phyloP scores from a whole-genome alignment of 1,140 invertebrate species.

The Aphelenchoides avenae region DNA sequence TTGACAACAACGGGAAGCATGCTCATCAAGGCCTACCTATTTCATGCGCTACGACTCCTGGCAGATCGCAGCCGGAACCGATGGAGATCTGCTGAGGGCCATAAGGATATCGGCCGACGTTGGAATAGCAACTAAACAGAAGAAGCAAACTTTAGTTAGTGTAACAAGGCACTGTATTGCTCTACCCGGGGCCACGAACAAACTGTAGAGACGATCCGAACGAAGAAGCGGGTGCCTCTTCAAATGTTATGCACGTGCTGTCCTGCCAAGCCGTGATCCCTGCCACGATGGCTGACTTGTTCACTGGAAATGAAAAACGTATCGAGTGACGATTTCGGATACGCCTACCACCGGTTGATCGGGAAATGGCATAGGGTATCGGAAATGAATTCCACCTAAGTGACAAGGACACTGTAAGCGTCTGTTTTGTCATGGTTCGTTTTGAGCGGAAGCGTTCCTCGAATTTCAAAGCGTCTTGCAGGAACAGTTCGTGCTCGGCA shows the following conservation, averaged over 20 bases:
- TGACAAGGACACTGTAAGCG: conserved; percentile 17
- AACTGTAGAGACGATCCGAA: conserved; percentile 8
- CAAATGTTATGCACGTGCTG: conserved; percentile 19
- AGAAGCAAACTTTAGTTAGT: background rate
- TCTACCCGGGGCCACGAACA: conserved; percentile 22
- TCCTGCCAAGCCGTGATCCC: conserved; percentile 17
- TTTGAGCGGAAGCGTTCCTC: conserved; percentile 1
- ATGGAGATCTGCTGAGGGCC: conserved; percentile 23
- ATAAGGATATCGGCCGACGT: conserved; percentile 16
- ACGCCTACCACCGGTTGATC: conserved; percentile 7
- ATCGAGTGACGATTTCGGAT: background rate
- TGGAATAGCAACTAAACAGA: conserved; percentile 31
- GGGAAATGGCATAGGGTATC: conserved; percentile 25
- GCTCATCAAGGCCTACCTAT: conserved; percentile 10
- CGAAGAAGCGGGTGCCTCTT: conserved; percentile 1
- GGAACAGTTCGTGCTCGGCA: conserved; percentile 22
- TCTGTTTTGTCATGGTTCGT: conserved; percentile 11
- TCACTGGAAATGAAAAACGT: conserved; percentile 10
- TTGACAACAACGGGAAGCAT: too few species aligned
- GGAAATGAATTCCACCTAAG: conserved; percentile 20
- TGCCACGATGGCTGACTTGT: conserved; percentile 11
- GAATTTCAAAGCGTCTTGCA: conserved; percentile 22
- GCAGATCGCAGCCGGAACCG: conserved; percentile 24
- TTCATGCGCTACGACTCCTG: conserved; percentile 34
- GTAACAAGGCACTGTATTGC: background rate